A percentile compares a stretch with the other conserved stretches of the same genome.
Conservation (phyloP, 2,113 vertebrate species). For the Bujurquina vittata region DNA sequence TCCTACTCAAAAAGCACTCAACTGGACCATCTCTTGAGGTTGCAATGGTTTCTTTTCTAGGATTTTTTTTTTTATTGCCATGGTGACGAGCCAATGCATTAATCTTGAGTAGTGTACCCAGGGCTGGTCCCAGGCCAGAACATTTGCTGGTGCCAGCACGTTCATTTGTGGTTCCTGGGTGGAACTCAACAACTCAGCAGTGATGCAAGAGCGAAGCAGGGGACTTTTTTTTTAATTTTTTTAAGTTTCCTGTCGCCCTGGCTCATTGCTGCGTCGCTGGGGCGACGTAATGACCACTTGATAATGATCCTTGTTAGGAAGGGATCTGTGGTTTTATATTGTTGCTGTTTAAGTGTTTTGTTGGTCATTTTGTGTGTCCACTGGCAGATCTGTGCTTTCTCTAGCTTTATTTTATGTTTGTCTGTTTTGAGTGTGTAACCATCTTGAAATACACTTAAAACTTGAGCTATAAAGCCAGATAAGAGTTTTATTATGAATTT, state of each 20-base stretch:
- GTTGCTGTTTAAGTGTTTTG: background rate
- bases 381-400: background rate
- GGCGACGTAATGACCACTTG: background rate
- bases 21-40: conserved; percentile 26
- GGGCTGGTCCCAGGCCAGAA: conserved; percentile 44
- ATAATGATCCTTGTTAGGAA: conserved; percentile 22
- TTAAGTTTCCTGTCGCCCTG: conserved; percentile 25
- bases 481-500: conserved; percentile 21
- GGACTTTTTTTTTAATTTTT: conserved; percentile 29
- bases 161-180: conserved; percentile 74
- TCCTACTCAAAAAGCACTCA: conserved; percentile 2
- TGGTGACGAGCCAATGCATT: conserved; percentile 67
- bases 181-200: conserved; percentile 58
- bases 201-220: conserved; percentile 53
- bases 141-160: conserved; percentile 58
- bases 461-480: background rate
- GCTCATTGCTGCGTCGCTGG: background rate
- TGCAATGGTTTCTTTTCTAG: conserved; percentile 53
- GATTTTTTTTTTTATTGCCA: conserved; percentile 49
- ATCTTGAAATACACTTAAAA: background rate
- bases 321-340: background rate
- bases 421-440: background rate
- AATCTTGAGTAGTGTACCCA: conserved; percentile 54
- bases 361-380: background rate
- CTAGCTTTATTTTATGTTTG: background rate